These are phyloP conservation scores for Melikaiella ostensackeni DNA, from an alignment of 2,888 invertebrate species.

Conservation along the genomic window DNA sequence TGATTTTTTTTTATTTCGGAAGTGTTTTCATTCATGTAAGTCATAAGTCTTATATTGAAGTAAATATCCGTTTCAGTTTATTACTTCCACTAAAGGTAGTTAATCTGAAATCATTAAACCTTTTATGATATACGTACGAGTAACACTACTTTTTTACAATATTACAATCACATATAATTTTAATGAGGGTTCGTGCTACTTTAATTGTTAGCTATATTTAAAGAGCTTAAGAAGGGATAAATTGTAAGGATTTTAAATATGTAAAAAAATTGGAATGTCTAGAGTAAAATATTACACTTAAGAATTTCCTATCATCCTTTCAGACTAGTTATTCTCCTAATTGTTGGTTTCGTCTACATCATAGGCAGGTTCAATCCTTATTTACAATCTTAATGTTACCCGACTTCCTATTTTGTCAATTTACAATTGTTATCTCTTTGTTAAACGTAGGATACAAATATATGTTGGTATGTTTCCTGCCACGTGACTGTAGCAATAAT, in stretches of 20 bases:
- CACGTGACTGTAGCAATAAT: constrained; percentile 19
- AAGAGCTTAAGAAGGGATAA: background rate
- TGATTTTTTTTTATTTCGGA: no score
- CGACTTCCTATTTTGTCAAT: constrained; percentile 30
- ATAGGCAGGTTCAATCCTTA: background rate
- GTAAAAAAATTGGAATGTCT: constrained; percentile 4
- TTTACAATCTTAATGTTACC: constrained; percentile 9
- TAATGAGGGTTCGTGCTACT: background rate
- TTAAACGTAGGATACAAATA: background rate
- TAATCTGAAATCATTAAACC: background rate
- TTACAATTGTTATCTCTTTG: constrained; percentile 9
- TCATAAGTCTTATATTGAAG: no score
- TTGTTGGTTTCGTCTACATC: constrained; percentile 4
- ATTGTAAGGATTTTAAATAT: no score
- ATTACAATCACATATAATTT: constrained; percentile 1
- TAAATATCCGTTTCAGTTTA: no score
- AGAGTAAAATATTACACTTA: constrained; percentile 25
- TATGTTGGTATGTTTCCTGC: background rate
- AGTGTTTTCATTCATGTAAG: no score
- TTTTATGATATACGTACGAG: background rate
- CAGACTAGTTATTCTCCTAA: constrained; percentile 28
- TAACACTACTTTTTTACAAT: background rate
- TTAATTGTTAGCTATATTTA: background rate
- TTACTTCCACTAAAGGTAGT: no score
- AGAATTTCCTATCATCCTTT: constrained; percentile 18